A percentile compares a stretch with the other conserved stretches of the same genome.
Evolutionary conservation across 2,113 vertebrate genomes (phyloP).

Genomic region (Amphiprion percula): DNA sequence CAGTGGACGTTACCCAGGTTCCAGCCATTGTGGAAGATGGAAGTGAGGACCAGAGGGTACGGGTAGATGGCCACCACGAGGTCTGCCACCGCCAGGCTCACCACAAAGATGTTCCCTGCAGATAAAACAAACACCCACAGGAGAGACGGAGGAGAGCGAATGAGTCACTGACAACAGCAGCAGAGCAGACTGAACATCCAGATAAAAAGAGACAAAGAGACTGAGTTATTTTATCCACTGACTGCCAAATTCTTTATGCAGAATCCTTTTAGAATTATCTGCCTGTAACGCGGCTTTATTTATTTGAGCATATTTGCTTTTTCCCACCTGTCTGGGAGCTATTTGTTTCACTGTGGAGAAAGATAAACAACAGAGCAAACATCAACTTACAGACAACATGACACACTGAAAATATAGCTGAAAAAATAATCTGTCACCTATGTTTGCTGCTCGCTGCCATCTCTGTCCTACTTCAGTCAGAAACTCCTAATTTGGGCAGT

Average conservation of each 20-base stretch:
- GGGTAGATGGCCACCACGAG: constrained; percentile 97
- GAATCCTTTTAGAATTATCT: background rate
- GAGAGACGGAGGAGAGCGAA: constrained; percentile 15
- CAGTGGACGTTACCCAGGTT: constrained; percentile 93
- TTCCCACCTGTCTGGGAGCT: background rate
- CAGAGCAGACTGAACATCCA: constrained; percentile 22
- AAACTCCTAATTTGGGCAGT: background rate
- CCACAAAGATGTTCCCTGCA: constrained; percentile 86
- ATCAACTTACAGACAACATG: background rate
- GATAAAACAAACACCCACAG: constrained; percentile 36
- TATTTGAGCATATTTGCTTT: background rate
- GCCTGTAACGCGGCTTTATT: too few relatives aligned
- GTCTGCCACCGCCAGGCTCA: constrained; percentile 92
- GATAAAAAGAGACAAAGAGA: constrained; percentile 23
- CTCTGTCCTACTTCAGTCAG: background rate
- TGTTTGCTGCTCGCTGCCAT: background rate
- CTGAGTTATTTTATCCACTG: background rate
- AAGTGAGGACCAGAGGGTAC: constrained; percentile 92
- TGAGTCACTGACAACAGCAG: constrained; percentile 36
- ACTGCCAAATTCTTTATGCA: constrained; percentile 1
- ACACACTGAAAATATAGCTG: background rate
- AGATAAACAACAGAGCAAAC: background rate
- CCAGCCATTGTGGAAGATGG: constrained; percentile 94
- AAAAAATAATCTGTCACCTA: too few relatives aligned
- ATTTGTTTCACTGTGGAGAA: background rate